These are phyloP conservation scores for Galbula dea DNA, from an alignment of 2,113 vertebrate genomes.

Conservation along the genomic window DNA sequence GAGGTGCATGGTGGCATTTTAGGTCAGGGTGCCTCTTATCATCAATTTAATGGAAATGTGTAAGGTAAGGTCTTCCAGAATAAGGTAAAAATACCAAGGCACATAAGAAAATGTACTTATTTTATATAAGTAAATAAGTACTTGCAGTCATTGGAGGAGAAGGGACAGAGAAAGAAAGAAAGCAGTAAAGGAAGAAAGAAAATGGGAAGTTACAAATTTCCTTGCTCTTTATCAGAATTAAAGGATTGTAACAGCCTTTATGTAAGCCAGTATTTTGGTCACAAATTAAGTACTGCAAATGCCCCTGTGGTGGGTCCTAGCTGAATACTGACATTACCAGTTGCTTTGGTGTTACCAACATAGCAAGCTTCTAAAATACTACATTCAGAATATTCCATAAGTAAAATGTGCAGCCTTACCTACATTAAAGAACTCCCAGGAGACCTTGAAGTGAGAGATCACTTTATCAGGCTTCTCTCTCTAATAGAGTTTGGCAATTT, in stretches of 20 bases:
- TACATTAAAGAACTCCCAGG: conserved; percentile 30
- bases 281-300: neutral
- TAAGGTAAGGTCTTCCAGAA: neutral
- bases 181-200: neutral
- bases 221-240: neutral
- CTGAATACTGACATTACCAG: neutral
- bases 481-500: conserved; percentile 45
- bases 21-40: conserved; percentile 1
- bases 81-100: neutral
- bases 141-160: neutral
- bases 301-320: neutral
- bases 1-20: neutral
- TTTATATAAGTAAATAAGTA: neutral
- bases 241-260: neutral
- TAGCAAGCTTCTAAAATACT: neutral
- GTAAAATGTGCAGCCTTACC: conserved; percentile 21
- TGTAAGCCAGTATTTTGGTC: neutral
- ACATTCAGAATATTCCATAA: conserved; percentile 1
- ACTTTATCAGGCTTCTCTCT: conserved; percentile 31
- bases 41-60: neutral
- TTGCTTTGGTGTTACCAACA: neutral
- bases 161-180: neutral
- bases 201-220: neutral
- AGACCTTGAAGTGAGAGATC: conserved; percentile 45
- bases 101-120: neutral